Conservation (phyloP, 2,888 invertebrate species). For the Abscondita cerata region DNA sequence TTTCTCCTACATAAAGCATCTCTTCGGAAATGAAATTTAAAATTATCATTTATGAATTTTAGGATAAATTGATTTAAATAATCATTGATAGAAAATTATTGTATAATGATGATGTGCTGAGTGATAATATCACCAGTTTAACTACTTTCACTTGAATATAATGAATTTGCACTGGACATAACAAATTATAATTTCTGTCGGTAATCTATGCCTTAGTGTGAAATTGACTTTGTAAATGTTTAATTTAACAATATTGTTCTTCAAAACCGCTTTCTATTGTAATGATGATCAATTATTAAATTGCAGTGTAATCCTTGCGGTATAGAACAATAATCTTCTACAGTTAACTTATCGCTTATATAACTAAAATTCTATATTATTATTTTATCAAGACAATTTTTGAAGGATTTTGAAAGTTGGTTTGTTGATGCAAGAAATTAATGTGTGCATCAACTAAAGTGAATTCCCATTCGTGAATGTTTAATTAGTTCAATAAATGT, state of each 20-base stretch:
- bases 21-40: neutral
- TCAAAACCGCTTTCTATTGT: too few species aligned
- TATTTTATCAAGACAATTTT: too few species aligned
- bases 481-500: too few species aligned
- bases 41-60: neutral
- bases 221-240: neutral
- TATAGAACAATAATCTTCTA: too few species aligned
- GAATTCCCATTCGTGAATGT: too few species aligned
- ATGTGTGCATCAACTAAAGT: too few species aligned
- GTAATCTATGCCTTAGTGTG: neutral
- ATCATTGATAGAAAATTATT: conserved; percentile 12
- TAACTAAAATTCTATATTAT: too few species aligned
- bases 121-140: conserved; percentile 13
- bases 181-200: neutral
- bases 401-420: too few species aligned
- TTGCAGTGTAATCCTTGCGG: too few species aligned
- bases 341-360: too few species aligned
- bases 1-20: neutral
- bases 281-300: too few species aligned
- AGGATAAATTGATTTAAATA: neutral
- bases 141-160: conserved; percentile 20
- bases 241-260: conserved; percentile 2
- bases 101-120: conserved; percentile 15
- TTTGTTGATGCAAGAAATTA: too few species aligned
- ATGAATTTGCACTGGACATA: conserved; percentile 1